A percentile compares a stretch with the other conserved stretches of the same genome.
Conservation (phyloP, 2,113 vertebrate genomes). For the Epinephelus cyanopodus region DNA sequence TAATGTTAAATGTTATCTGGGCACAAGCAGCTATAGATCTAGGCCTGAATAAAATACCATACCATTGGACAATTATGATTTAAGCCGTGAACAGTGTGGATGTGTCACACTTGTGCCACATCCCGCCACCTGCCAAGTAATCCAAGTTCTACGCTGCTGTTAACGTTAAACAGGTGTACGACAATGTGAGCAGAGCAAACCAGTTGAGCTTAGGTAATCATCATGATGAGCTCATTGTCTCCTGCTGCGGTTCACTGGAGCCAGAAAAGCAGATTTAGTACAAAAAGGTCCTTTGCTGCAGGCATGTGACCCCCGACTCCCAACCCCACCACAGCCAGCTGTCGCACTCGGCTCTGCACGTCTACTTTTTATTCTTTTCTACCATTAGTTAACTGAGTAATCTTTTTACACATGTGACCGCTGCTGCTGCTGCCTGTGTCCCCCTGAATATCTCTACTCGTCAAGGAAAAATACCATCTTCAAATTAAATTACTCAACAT, state of each 20-base stretch:
- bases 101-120: background rate
- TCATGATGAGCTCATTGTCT: constrained; percentile 62
- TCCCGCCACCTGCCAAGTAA: background rate
- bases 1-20: background rate
- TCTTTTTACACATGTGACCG: background rate
- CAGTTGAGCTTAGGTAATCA: constrained; percentile 55
- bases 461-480: background rate
- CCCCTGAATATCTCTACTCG: too few species aligned
- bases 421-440: background rate
- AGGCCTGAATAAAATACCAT: background rate
- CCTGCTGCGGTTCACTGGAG: constrained; percentile 35
- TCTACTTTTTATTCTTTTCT: constrained; percentile 3
- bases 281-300: constrained; percentile 44
- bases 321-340: constrained; percentile 57
- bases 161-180: constrained; percentile 1
- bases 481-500: background rate
- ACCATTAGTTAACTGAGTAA: background rate
- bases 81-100: background rate
- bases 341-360: constrained; percentile 28
- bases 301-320: constrained; percentile 44
- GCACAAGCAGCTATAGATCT: too few species aligned
- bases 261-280: constrained; percentile 65
- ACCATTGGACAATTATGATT: background rate
- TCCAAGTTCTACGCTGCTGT: background rate
- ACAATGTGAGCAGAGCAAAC: constrained; percentile 36